Conservation (phyloP, 1,140 invertebrate species). For the Ips nitidus region DNA sequence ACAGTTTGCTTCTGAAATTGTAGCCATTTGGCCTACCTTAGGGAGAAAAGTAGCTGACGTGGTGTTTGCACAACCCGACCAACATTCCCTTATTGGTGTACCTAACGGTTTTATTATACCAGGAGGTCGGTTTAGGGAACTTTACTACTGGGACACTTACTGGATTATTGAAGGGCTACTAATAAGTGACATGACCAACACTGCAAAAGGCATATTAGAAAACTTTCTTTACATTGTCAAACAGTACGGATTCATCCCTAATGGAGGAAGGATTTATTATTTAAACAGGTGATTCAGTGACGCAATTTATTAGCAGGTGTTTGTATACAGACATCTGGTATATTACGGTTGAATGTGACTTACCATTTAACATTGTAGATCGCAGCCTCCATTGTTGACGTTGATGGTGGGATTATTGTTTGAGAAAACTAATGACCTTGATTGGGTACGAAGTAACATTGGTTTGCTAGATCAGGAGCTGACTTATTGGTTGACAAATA, state of each 20-base stretch:
- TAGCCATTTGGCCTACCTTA: constrained; percentile 72
- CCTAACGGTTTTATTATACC: constrained; percentile 82
- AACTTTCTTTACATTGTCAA: constrained; percentile 69
- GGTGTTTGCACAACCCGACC: constrained; percentile 61
- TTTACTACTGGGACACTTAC: constrained; percentile 91
- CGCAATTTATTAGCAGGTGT: background rate
- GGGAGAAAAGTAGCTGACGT: constrained; percentile 66
- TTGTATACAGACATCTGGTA: background rate
- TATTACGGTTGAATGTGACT: background rate
- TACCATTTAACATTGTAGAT: constrained; percentile 56
- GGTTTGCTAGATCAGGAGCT: constrained; percentile 69
- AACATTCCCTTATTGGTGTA: constrained; percentile 73
- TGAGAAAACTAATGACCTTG: constrained; percentile 63
- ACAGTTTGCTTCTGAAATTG: constrained; percentile 60
- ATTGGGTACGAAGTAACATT: constrained; percentile 64
- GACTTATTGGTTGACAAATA: constrained; percentile 64
- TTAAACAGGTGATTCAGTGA: constrained; percentile 58
- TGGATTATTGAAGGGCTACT: constrained; percentile 84
- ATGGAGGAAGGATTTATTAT: constrained; percentile 75
- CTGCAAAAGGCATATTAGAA: constrained; percentile 73
- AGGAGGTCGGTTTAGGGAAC: constrained; percentile 82
- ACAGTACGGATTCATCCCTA: constrained; percentile 62
- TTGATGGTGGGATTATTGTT: constrained; percentile 75
- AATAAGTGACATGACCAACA: constrained; percentile 72
- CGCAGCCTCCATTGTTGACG: constrained; percentile 79